Conservation (phyloP, 2,888 invertebrate genomes). For the Acleris cristana region DNA sequence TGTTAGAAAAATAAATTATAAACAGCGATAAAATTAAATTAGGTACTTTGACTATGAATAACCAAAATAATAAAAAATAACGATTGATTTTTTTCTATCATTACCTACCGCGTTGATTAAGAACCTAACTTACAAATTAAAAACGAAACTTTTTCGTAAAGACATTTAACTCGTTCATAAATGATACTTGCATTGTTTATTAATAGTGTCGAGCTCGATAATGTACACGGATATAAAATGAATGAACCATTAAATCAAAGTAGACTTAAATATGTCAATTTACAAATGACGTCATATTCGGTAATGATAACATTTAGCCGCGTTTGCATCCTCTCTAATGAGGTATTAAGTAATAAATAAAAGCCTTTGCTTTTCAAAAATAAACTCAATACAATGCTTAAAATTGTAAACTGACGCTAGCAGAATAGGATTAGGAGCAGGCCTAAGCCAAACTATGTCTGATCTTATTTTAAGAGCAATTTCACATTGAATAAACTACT, state of each 20-base stretch:
- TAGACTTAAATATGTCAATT: conserved; percentile 5
- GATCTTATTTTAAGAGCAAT: background rate
- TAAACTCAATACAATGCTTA: too few species aligned
- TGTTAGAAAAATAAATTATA: background rate
- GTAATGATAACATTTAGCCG: conserved; percentile 3
- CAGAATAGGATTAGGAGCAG: too few species aligned
- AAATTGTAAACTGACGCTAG: too few species aligned
- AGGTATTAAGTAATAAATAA: background rate
- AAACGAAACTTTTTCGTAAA: background rate
- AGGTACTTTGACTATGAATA: too few species aligned
- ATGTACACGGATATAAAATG: conserved; percentile 6
- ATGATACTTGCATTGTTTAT: too few species aligned
- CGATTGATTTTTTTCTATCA: background rate
- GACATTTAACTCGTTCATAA: too few species aligned
- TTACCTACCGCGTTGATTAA: background rate
- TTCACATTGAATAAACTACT: background rate
- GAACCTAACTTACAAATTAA: background rate
- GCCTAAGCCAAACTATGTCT: too few species aligned
- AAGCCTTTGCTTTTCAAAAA: background rate
- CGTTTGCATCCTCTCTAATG: background rate
- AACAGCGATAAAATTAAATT: background rate
- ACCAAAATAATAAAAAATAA: too few species aligned
- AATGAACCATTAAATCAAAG: conserved; percentile 3
- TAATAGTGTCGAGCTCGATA: background rate
- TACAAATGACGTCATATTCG: conserved; percentile 1